Base-by-base conservation (phyloP, 2,113 vertebrate species). In the Brienomyrus brachyistius region DNA sequence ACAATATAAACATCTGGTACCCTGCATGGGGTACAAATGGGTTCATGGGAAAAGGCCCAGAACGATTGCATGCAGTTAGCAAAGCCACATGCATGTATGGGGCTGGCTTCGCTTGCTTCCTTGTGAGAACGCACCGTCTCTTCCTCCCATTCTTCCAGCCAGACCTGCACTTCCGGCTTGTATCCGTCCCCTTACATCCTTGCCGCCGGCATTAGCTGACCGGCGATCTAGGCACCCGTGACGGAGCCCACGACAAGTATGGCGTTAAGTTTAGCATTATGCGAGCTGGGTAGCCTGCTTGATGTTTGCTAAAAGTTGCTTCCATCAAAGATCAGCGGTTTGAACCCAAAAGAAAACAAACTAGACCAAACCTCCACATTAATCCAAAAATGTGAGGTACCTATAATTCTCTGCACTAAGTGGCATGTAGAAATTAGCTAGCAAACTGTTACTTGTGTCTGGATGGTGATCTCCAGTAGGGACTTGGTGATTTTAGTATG, bases 81-180 rank as follows among this genome's bases (percentile, higher is more conserved):
- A 47, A 9, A 1, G 1, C 40, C 40, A 84, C 80, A 23, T 7
- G 43, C 43, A 48, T 4, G 40, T 83, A 47, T 21, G 35, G 80
- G 80, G 43, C 21, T 8, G 0, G 6, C 43, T 3, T 47, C 19
- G 1, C 80, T 19, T 6, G 3, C 80, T 84, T 84, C 82, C 82
- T 48, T 27, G 17, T 23, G 45, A 84, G 82, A 47, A 23, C 1
- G 82, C 19, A 3, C 9, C 9, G 8, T 48, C 9, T 21, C 82
- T 84, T 84, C 82, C 82, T 84, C 82, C 45, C 82, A 48, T 84
- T 84, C 45, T 84, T 84, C 7, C 45, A 84, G 82, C 82, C 21
- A 23, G 82, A 84, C 19, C 13, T 19, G 74, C 35, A 43, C 43
- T 80, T 80, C 74, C 35, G 15, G 11, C 74, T 80, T 43, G 31